A percentile compares a stretch with the other conserved stretches of the same genome.
These are phyloP conservation scores for Suillia variegata DNA, from an alignment of 2,888 invertebrate species.

Conservation along the genomic window DNA sequence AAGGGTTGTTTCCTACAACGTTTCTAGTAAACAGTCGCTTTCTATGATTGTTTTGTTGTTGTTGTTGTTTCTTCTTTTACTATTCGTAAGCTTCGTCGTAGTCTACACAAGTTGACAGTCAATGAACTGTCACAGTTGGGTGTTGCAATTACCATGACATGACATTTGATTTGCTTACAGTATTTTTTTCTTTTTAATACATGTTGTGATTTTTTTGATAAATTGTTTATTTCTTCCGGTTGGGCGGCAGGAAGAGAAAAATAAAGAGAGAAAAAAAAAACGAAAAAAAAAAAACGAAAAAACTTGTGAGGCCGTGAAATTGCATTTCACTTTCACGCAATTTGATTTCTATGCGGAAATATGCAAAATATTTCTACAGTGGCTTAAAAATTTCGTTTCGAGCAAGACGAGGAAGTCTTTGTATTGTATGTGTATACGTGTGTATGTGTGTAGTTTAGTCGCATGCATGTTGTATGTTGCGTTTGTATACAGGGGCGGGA, in stretches of 20 bases:
- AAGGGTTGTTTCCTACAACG: neutral
- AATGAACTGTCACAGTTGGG: neutral
- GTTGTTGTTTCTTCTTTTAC: neutral
- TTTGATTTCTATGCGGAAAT: neutral
- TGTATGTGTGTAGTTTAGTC: neutral
- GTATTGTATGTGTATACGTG: neutral
- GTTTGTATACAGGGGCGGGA: too few relatives aligned
- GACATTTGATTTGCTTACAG: conserved; percentile 32
- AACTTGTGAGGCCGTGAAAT: neutral
- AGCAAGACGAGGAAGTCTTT: neutral
- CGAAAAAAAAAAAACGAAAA: too few relatives aligned
- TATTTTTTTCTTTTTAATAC: neutral
- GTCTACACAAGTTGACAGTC: neutral
- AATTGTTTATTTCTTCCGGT: neutral
- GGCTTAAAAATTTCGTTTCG: neutral
- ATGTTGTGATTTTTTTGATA: neutral
- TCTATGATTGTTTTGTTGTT: neutral
- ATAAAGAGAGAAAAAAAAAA: too few relatives aligned
- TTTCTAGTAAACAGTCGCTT: neutral
- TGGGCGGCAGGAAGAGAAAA: neutral
- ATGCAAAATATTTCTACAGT: neutral
- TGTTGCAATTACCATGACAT: conserved; percentile 34
- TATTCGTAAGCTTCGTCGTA: too few relatives aligned
- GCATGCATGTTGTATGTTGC: neutral
- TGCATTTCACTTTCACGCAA: conserved; percentile 1